Evolutionary conservation across 2,888 invertebrate genomes (phyloP).

Genomic region (Caenorhabditis afra): DNA sequence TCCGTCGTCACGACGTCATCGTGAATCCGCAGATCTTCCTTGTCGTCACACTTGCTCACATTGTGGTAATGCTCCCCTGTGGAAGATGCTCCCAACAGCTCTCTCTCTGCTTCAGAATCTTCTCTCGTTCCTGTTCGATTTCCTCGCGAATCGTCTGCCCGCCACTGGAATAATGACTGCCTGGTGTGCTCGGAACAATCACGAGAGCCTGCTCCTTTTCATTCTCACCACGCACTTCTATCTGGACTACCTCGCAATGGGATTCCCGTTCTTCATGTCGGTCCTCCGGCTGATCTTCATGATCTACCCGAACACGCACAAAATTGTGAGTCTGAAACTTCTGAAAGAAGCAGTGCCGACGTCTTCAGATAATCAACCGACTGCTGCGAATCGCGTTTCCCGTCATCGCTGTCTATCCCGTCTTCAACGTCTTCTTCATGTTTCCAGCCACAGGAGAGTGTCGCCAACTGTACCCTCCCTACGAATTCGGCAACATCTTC

Average conservation of each 20-base stretch:
- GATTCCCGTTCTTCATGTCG: conserved; percentile 53
- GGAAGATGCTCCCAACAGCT: too few relatives aligned
- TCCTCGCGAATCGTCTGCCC: conserved; percentile 35
- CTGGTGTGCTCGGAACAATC: conserved; percentile 44
- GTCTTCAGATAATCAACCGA: conserved; percentile 19
- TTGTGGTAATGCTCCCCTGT: conserved; percentile 21
- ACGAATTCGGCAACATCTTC: conserved; percentile 44
- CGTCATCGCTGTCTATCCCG: conserved; percentile 27
- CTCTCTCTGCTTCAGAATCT: conserved; percentile 21
- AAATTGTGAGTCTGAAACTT: conserved; percentile 8
- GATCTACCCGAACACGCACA: conserved; percentile 46
- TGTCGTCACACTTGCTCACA: conserved; percentile 32
- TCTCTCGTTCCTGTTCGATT: conserved; percentile 42
- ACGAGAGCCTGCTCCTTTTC: conserved; percentile 24
- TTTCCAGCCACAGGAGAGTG: conserved; percentile 49
- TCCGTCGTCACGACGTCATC: conserved; percentile 16
- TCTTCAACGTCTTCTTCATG: conserved; percentile 45
- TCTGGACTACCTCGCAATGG: conserved; percentile 46
- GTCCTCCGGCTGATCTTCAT: conserved; percentile 35
- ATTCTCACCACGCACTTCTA: conserved; percentile 34
- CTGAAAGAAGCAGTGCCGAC: too few relatives aligned
- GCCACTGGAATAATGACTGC: conserved; percentile 47
- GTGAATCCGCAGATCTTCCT: conserved; percentile 43
- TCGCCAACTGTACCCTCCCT: conserved; percentile 42
- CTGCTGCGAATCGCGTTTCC: conserved; percentile 28